A percentile compares a stretch with the other conserved stretches of the same genome.
phyloP scores from a whole-genome alignment of 1,140 invertebrate genomes.

The Andricus grossulariae region DNA sequence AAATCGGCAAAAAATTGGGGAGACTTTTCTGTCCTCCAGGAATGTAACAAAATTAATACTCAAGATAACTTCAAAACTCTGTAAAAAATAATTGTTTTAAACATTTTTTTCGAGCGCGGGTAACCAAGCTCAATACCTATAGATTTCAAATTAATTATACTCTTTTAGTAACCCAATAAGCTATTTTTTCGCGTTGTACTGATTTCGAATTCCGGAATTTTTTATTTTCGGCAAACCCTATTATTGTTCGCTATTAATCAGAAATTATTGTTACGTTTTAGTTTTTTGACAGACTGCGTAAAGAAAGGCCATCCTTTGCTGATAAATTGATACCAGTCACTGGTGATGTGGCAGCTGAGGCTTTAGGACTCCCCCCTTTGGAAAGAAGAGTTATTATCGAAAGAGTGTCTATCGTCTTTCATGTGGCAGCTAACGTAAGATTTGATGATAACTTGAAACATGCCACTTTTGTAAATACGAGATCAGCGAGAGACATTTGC shows the following conservation, averaged over 20 bases:
- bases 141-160: too few species aligned
- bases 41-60: too few species aligned
- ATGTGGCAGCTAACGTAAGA: slow-evolving; percentile 94
- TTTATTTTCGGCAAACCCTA: too few species aligned
- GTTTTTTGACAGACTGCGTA: slow-evolving; percentile 73
- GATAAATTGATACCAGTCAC: slow-evolving; percentile 86
- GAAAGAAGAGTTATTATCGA: slow-evolving; percentile 80
- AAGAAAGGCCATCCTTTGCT: slow-evolving; percentile 72
- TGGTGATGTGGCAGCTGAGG: slow-evolving; percentile 85
- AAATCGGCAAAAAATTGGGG: too few species aligned
- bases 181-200: too few species aligned
- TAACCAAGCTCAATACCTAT: too few species aligned
- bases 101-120: too few species aligned
- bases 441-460: slow-evolving; percentile 90
- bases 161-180: too few species aligned
- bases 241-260: background rate
- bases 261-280: slow-evolving; percentile 55
- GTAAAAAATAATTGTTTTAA: too few species aligned
- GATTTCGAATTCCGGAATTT: too few species aligned
- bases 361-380: slow-evolving; percentile 77
- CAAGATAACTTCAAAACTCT: too few species aligned
- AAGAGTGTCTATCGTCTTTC: slow-evolving; percentile 91
- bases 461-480: slow-evolving; percentile 81
- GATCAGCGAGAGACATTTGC: slow-evolving; percentile 81
- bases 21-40: too few species aligned